Evolutionary conservation across 2,113 vertebrate species (phyloP).

Genomic region (Puntigrus tetrazona): DNA sequence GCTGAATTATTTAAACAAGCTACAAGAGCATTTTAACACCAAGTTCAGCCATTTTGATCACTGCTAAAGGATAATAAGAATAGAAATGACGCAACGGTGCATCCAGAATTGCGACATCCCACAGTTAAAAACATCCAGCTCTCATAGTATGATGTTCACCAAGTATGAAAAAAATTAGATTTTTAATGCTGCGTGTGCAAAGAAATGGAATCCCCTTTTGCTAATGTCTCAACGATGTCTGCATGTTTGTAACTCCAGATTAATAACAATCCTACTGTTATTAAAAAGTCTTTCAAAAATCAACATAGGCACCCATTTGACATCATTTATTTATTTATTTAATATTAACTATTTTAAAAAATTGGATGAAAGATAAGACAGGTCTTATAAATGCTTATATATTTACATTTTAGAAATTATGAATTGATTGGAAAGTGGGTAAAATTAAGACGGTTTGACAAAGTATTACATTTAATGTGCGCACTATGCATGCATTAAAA

Average conservation of each 20-base stretch:
- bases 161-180: neutral
- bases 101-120: neutral
- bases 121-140: neutral
- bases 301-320: too few relatives aligned
- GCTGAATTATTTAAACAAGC: slow-evolving; percentile 37
- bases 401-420: neutral
- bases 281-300: neutral
- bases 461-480: neutral
- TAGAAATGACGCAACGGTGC: slow-evolving; percentile 15
- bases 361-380: too few relatives aligned
- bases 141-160: neutral
- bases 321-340: too few relatives aligned
- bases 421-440: neutral
- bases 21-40: slow-evolving; percentile 5
- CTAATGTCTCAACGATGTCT: neutral
- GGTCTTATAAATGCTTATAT: neutral
- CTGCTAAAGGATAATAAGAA: slow-evolving; percentile 7
- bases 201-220: neutral
- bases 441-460: neutral
- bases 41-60: slow-evolving; percentile 30
- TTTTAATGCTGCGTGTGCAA: neutral
- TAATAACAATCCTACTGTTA: neutral
- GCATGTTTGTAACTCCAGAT: neutral
- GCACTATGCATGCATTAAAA: neutral
- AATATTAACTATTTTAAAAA: too few relatives aligned